Base-by-base conservation (phyloP, 2,113 vertebrate species). In the Cinclus cinclus region DNA sequence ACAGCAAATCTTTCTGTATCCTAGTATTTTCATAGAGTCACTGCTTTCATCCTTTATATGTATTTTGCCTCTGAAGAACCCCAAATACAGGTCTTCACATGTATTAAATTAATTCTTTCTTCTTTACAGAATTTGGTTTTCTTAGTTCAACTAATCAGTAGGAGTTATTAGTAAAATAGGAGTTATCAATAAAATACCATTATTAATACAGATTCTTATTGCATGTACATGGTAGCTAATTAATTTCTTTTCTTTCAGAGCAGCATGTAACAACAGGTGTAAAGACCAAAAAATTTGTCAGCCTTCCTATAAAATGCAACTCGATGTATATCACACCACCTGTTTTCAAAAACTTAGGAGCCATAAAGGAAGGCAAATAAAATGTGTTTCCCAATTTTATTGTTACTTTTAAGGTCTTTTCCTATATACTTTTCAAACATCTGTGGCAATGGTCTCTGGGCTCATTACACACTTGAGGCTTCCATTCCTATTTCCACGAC, bases 391-490 rank as follows among this genome's bases (percentile, higher is more conserved):
- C 44, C 8, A 42, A 47, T 35, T 89, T 76, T 46, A 55, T 27
- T 63, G 9, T 28, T 83, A 19, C 30, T 60, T 11, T 1, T 63
- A 70, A 75, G 21, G 2, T 28, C 30, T 81, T 74, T 68, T 89
- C 24, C 35, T 50, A 24, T 15, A 4, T 55, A 24, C 55, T 68
- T 91, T 93, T 49, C 37, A 65, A 77, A 89, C 9, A 31, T 9
- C 28, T 78, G 30, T 70, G 42, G 18, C 46, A 39, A 3, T 46
- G 12, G 5, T 65, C 11, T 62, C n/a, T 58, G 23, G 22, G 7
- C 7, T 83, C 10, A 21, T 47, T 24, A 23, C 12, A 60, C 0
- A 0, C 24, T n/a, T 75, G 25, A 0, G 1, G 12, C 16, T 87
- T 77, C 49, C 23, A 17, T 65, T 73, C 13, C 24, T 65, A 1